Percentiles rank a stretch among this genome's conserved stretches.
These are phyloP conservation scores for Athalia cordata DNA, from an alignment of 2,888 invertebrate species.

Conservation along the genomic window DNA sequence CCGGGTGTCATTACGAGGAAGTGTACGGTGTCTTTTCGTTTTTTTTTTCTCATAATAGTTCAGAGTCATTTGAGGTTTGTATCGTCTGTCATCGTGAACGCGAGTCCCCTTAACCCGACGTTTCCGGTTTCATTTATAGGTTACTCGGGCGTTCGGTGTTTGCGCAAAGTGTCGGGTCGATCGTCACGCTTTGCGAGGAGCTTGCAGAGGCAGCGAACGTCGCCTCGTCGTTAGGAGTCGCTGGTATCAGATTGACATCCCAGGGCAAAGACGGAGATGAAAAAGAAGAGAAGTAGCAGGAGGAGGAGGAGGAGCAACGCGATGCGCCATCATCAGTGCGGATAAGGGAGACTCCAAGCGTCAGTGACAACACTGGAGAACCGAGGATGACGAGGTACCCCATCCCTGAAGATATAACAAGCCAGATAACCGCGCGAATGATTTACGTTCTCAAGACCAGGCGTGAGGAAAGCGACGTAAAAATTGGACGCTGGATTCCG, in stretches of 20 bases:
- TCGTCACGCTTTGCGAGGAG: slow-evolving; percentile 29
- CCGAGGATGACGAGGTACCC: not conserved
- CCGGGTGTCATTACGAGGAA: not conserved
- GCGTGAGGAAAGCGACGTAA: not conserved
- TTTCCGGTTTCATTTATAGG: slow-evolving; percentile 42
- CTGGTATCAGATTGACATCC: slow-evolving; percentile 20
- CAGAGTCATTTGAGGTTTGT: slow-evolving; percentile 43
- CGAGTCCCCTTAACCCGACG: slow-evolving; percentile 36
- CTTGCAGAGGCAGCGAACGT: not conserved
- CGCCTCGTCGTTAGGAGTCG: slow-evolving; percentile 25
- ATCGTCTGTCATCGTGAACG: slow-evolving; percentile 36
- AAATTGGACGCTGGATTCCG: too few relatives aligned
- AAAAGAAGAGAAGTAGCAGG: not conserved
- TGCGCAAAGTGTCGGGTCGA: slow-evolving; percentile 34
- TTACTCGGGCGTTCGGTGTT: slow-evolving; percentile 5
- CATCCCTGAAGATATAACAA: slow-evolving; percentile 31
- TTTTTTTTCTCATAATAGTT: slow-evolving; percentile 26
- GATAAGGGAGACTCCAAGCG: slow-evolving; percentile 4
- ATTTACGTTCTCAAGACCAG: not conserved
- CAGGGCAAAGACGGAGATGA: not conserved
- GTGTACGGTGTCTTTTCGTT: not conserved
- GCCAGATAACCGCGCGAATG: slow-evolving; percentile 23
- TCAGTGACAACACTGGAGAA: not conserved
- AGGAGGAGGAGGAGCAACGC: not conserved
- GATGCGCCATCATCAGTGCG: slow-evolving; percentile 18